A percentile compares a stretch with the other conserved stretches of the same genome.
Conservation (phyloP, 1,140 invertebrate species). For the Pentalonia nigronervosa region DNA sequence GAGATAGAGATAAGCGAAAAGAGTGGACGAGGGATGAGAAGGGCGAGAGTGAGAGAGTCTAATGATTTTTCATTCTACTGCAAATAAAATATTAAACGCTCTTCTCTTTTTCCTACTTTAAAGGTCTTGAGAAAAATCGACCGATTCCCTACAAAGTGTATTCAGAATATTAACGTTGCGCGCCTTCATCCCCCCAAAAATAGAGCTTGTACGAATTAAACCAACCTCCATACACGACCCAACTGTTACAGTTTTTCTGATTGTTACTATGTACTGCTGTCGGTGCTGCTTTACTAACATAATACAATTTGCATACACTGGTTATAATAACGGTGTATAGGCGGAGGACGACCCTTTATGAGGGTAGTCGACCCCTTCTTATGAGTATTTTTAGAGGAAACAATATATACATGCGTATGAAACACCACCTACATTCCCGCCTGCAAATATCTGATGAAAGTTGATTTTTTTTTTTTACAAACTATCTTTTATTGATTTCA, state of each 20-base stretch:
- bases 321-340: slow-evolving; percentile 49
- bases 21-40: background rate
- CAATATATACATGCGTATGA: background rate
- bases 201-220: slow-evolving; percentile 18
- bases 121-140: background rate
- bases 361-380: slow-evolving; percentile 31
- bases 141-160: background rate
- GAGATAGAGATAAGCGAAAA: background rate
- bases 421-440: background rate
- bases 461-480: background rate
- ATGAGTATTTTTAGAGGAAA: slow-evolving; percentile 13
- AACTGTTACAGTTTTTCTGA: slow-evolving; percentile 38
- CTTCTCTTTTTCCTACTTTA: background rate
- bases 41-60: background rate
- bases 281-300: slow-evolving; percentile 25
- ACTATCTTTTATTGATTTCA: background rate
- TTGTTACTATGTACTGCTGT: slow-evolving; percentile 1
- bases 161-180: background rate
- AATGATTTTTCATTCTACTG: slow-evolving; percentile 36
- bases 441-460: background rate
- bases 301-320: slow-evolving; percentile 48
- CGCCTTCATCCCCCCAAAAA: background rate
- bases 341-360: slow-evolving; percentile 28
- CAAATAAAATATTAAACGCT: slow-evolving; percentile 27
- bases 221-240: slow-evolving; percentile 22